Evolutionary conservation across 2,797 vertebrate genomes (phyloP).

Genomic region (Acipenser ruthenus): DNA sequence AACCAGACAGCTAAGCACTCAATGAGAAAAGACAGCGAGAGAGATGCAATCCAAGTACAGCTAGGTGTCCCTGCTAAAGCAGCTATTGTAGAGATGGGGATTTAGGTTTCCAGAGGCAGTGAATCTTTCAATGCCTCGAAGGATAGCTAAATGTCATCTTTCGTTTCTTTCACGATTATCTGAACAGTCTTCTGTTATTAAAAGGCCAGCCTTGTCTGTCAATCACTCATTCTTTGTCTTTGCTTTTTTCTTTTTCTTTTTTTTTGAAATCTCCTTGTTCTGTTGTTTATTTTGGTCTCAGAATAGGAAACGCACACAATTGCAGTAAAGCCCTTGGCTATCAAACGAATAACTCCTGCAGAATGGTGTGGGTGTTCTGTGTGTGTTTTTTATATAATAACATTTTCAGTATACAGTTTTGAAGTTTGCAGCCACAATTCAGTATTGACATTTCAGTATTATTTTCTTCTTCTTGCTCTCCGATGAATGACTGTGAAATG

Average conservation of each 20-base stretch:
- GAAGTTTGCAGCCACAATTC: too few species aligned
- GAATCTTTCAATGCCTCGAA: conserved; percentile 8
- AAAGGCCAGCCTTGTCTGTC: conserved; percentile 12
- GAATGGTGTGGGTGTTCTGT: not conserved
- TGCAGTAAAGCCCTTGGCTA: conserved; percentile 2
- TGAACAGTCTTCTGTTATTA: conserved; percentile 10
- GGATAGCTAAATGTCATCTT: conserved; percentile 13
- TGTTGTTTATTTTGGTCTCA: not conserved
- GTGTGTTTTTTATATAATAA: not conserved
- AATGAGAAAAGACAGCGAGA: not conserved
- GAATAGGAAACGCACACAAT: not conserved
- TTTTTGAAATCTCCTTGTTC: not conserved
- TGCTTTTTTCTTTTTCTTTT: too few species aligned
- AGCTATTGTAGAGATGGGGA: conserved; percentile 1
- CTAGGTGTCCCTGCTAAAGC: not conserved
- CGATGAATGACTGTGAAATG: too few species aligned
- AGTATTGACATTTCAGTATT: too few species aligned
- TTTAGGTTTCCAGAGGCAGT: not conserved
- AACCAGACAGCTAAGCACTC: too few species aligned
- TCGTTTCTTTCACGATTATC: conserved; percentile 7
- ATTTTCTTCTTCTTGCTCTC: too few species aligned
- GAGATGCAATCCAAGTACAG: not conserved
- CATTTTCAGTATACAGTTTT: not conserved
- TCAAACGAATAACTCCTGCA: not conserved
- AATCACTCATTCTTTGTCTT: not conserved